These are phyloP conservation scores for Phalacrocorax brasilianus DNA, from an alignment of 2,113 vertebrate genomes.

Conservation along the genomic window DNA sequence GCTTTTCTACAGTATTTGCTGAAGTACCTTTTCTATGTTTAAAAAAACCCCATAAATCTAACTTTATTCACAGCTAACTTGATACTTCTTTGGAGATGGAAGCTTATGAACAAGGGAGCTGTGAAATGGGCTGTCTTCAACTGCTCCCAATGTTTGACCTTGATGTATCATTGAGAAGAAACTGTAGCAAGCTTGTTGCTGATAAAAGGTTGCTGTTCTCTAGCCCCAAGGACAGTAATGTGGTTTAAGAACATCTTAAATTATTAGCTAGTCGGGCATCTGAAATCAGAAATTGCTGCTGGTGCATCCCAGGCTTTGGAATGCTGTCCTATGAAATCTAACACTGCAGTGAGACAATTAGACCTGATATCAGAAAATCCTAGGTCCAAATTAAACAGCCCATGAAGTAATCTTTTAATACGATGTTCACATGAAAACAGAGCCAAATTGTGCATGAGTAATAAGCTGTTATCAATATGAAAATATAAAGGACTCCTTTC, in stretches of 20 bases:
- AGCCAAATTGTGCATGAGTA: not conserved
- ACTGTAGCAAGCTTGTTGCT: not conserved
- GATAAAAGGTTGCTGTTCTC: conserved; percentile 22
- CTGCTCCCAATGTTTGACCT: conserved; percentile 13
- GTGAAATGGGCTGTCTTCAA: not conserved
- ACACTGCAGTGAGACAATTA: not conserved
- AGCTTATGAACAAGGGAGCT: conserved; percentile 24
- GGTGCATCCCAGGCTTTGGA: not conserved
- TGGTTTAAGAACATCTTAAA: not conserved
- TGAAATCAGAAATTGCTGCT: conserved; percentile 6
- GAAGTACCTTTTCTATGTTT: not conserved
- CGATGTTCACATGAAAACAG: not conserved
- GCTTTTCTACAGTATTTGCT: not conserved
- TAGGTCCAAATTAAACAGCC: not conserved
- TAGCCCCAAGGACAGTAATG: not conserved
- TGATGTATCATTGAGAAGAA: conserved; percentile 5
- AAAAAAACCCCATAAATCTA: not conserved
- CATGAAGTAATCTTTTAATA: not conserved
- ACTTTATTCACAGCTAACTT: not conserved
- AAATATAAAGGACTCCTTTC: not conserved
- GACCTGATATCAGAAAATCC: not conserved
- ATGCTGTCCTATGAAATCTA: not conserved
- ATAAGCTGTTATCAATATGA: not conserved
- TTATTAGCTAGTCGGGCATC: not conserved
- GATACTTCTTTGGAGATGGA: not conserved